Base-by-base conservation (phyloP, 2,797 vertebrate genomes). In the Hyperoplus immaculatus region DNA sequence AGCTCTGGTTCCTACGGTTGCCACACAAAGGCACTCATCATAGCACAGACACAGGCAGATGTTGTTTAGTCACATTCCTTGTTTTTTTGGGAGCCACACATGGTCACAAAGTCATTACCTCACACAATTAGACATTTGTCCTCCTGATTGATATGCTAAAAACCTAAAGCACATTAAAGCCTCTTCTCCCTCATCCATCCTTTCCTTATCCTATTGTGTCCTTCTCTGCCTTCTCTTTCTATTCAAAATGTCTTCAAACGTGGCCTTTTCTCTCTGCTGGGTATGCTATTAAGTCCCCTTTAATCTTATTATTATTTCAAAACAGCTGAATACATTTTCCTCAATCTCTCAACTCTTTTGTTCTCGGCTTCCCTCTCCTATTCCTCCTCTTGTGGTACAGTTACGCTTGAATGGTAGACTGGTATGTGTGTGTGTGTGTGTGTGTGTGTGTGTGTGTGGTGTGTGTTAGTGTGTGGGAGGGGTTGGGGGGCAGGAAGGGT, bases 1-100 rank as follows among this genome's bases (percentile, higher is more conserved):
- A 81, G 89, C 91, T 90, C 59, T 87, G 75, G 82, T 36, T 88
- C 89, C 78, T 87, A 15, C 0, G 6, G 39, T 15, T 3, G 41
- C 3, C 15, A 42, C 8, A 2, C 2, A 1, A 5, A 15, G 13
- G 11, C 16, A 0, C 15, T 42, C 50, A 41, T 42, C 50, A 41
- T 69, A 59, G 51, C 78, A 58, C 42, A 55, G 51, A 75, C 64
- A 70, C 69, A 66, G 66, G 65, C 15, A 41, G 72, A 55, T 65
- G 77, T 36, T 43, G 47, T 69, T 54, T 68, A 63, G 56, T 73
- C 73, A 61, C 66, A 55, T 36, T 42, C 71, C 77, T 77, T 63
- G 74, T 80, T 83, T 75, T 80, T 83, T 75, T 68, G 78, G 81
- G 85, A 86, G 67, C 65, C 55, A 63, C 72, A 72, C 72, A 82